Evolutionary conservation across 2,888 invertebrate genomes (phyloP).

Genomic region (Cryptophagus acutangulus): DNA sequence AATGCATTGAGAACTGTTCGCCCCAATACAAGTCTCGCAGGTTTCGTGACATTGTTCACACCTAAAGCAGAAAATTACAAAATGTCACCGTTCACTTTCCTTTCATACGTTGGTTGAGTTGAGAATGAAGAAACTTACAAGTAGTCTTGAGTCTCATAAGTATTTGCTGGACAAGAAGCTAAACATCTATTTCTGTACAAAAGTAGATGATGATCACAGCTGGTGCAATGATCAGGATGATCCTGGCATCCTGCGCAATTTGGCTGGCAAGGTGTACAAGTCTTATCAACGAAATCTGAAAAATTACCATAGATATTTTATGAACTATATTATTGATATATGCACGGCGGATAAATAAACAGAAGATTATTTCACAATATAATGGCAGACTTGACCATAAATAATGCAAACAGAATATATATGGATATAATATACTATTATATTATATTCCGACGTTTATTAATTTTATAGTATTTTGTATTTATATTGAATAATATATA

Average conservation of each 20-base stretch:
- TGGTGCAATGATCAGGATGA: conserved; percentile 75
- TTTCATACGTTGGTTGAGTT: no score
- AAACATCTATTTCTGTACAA: conserved; percentile 77
- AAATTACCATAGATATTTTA: neutral
- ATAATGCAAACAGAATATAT: no score
- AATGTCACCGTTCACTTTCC: no score
- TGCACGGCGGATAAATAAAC: no score
- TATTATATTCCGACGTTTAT: no score
- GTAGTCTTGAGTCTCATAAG: conserved; percentile 83
- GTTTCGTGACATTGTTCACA: conserved; percentile 74
- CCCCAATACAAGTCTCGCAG: conserved; percentile 77
- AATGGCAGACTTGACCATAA: no score
- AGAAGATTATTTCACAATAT: no score
- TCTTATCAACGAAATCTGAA: conserved; percentile 52
- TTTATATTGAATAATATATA: no score
- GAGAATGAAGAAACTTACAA: no score
- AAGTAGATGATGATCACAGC: conserved; percentile 83
- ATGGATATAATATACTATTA: no score
- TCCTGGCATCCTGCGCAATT: conserved; percentile 84
- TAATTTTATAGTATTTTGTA: no score
- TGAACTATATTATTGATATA: no score
- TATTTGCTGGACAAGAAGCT: conserved; percentile 75
- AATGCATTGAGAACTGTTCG: conserved; percentile 73
- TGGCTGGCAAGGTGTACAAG: conserved; percentile 79
- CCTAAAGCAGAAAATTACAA: conserved; percentile 42